A percentile compares a stretch with the other conserved stretches of the same genome.
phyloP scores from a whole-genome alignment of 2,888 invertebrate genomes.

The Drosophila nr. perissopoda region DNA sequence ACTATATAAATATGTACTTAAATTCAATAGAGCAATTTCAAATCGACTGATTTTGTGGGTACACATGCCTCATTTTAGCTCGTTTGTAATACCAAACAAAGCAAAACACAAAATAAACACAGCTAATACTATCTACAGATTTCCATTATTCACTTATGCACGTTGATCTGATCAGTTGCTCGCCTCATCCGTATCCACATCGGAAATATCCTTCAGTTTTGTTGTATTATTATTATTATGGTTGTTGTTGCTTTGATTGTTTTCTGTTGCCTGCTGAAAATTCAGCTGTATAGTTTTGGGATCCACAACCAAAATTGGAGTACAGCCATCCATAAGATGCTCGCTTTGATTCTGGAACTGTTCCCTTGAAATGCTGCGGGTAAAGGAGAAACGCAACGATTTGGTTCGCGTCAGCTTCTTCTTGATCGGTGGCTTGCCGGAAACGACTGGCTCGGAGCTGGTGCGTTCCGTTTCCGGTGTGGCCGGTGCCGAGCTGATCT shows the following conservation, averaged over 20 bases:
- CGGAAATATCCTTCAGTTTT: slow-evolving; percentile 81
- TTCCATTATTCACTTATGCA: slow-evolving; percentile 13
- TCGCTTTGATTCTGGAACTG: slow-evolving; percentile 84
- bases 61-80: slow-evolving; percentile 69
- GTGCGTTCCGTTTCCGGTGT: slow-evolving; percentile 81
- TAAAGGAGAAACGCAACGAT: slow-evolving; percentile 85
- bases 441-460: slow-evolving; percentile 71
- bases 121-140: slow-evolving; percentile 55
- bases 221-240: slow-evolving; percentile 49
- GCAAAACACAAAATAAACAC: slow-evolving; percentile 2
- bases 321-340: slow-evolving; percentile 84
- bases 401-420: slow-evolving; percentile 84
- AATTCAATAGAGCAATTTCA: slow-evolving; percentile 48
- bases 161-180: slow-evolving; percentile 74
- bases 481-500: slow-evolving; percentile 68
- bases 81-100: slow-evolving; percentile 27
- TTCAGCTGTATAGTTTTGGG: slow-evolving; percentile 81
- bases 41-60: slow-evolving; percentile 47
- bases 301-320: slow-evolving; percentile 84
- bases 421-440: slow-evolving; percentile 82
- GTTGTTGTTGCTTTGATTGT: slow-evolving; percentile 41
- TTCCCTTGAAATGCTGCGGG: slow-evolving; percentile 85
- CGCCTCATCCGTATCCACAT: slow-evolving; percentile 84
- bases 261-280: slow-evolving; percentile 81
- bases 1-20: slow-evolving; percentile 61